Conservation (phyloP, 2,797 vertebrate species). For the Kryptopterus vitreolus region DNA sequence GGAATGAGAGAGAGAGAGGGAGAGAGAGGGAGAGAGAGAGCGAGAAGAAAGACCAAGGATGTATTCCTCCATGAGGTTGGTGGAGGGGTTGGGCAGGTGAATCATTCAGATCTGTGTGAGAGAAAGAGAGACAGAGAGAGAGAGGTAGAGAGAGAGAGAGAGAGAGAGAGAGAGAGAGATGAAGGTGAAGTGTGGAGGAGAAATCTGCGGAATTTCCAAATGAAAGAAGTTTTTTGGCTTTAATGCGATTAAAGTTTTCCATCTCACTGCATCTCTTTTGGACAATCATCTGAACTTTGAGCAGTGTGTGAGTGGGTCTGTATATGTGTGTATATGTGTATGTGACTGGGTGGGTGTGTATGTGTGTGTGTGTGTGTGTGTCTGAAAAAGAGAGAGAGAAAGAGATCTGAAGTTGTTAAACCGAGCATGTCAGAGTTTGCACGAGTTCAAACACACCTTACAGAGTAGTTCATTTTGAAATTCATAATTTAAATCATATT, state of each 20-base stretch:
- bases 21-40: slow-evolving; percentile 36
- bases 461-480: background rate
- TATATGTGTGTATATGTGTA: slow-evolving; percentile 25
- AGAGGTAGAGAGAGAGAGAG: slow-evolving; percentile 39
- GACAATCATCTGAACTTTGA: slow-evolving; percentile 69
- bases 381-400: background rate
- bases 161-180: slow-evolving; percentile 36
- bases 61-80: slow-evolving; percentile 46
- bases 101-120: slow-evolving; percentile 34
- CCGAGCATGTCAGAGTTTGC: background rate
- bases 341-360: slow-evolving; percentile 25
- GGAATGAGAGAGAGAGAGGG: slow-evolving; percentile 18
- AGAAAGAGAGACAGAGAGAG: slow-evolving; percentile 30
- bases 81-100: slow-evolving; percentile 28
- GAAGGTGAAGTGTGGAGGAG: slow-evolving; percentile 47
- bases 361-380: slow-evolving; percentile 22
- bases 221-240: slow-evolving; percentile 77
- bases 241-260: slow-evolving; percentile 86
- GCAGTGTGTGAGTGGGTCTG: slow-evolving; percentile 47
- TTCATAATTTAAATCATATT: slow-evolving; percentile 17
- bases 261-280: slow-evolving; percentile 75
- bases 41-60: slow-evolving; percentile 42
- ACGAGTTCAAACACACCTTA: slow-evolving; percentile 2
- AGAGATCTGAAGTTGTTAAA: slow-evolving; percentile 37
- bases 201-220: slow-evolving; percentile 79